These are phyloP conservation scores for Poecile atricapillus DNA, from an alignment of 2,113 vertebrate species.

Conservation along the genomic window DNA sequence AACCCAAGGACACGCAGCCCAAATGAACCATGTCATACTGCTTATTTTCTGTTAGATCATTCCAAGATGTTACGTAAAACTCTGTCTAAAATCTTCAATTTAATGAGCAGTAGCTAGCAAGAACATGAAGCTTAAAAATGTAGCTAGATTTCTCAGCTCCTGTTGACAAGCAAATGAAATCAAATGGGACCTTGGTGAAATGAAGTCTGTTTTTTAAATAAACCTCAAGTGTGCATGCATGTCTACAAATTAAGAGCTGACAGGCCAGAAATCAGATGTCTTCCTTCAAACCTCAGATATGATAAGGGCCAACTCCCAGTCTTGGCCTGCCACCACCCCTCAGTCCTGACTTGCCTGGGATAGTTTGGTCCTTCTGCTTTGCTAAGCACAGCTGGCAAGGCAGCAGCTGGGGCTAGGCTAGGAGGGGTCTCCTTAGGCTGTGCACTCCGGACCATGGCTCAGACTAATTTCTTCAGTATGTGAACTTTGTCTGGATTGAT, in stretches of 20 bases:
- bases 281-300: neutral
- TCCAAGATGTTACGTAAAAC: neutral
- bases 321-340: neutral
- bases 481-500: neutral
- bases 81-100: neutral
- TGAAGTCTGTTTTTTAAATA: neutral
- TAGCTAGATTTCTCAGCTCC: neutral
- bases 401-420: neutral
- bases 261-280: neutral
- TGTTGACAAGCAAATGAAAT: neutral
- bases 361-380: neutral
- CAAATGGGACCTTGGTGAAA: neutral
- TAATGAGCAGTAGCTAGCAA: neutral
- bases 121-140: neutral
- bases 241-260: neutral
- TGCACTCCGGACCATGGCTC: neutral
- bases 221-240: neutral
- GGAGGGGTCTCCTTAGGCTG: neutral
- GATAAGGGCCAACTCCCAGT: neutral
- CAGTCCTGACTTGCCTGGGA: neutral
- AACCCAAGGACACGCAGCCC: conserved; percentile 29
- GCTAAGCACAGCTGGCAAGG: neutral
- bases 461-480: neutral
- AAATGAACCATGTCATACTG: neutral
- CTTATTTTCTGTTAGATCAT: neutral